Base-by-base conservation (phyloP, 2,797 vertebrate genomes). In the Yasuhikotakia modesta region DNA sequence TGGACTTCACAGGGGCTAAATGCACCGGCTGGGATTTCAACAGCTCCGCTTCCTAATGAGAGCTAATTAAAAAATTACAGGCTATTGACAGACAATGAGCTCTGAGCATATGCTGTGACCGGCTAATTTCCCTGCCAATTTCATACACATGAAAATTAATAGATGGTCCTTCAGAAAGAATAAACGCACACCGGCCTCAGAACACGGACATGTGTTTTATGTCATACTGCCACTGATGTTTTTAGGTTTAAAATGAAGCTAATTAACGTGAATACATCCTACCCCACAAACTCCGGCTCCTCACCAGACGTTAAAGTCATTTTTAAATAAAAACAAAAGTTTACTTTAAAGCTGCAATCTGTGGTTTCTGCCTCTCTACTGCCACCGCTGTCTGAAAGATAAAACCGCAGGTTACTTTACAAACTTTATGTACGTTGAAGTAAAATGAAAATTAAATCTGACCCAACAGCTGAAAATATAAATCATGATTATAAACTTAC, bases 11-110 rank as follows among this genome's bases (percentile, higher is more conserved):
- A 87, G 88, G 87, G 90, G 90, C 89, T 91, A 89, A 91, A 92
- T 77, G 87, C 88, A 86, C 81, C 83, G 87, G 89, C 85, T 86
- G 85, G 85, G 81, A 87, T 88, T 86, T 90, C 87, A 39, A 39
- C 35, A 39, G 35, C 35, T 8, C 10, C 88, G 88, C 86, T 87
- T 87, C 89, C 88, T 91, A 92, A 93, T 93, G 87, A 89, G 89
- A 92, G 89, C 91, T 93, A 91, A 94, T 93, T 93, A 89, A 94
- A 93, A 93, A 92, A 92, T 92, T 90, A 91, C 91, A 91, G 89
- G 92, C 92, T 91, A 92, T 75, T 80, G 79, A 81, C 81, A 81
- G 81, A 84, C 79, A 83, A 80, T 75, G 67, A 79, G 77, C 78
- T 83, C 73, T 79, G 82, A 86, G 79, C 83, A 82, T 82, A 78